phyloP scores from a whole-genome alignment of 37 sponge, comb jelly and placozoan species.

The Ianthella basta region DNA sequence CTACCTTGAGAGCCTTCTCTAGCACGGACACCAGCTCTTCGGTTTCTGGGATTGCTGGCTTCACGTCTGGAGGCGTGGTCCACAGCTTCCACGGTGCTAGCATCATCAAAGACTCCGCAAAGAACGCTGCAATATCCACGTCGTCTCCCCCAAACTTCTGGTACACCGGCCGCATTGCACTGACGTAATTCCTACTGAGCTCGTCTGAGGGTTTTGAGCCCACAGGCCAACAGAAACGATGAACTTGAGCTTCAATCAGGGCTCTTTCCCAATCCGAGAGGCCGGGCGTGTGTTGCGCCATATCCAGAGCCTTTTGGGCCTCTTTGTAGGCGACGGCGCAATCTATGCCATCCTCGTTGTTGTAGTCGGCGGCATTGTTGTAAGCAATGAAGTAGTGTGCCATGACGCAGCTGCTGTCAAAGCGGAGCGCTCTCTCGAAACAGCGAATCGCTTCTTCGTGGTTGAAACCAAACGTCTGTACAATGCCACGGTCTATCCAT shows the following conservation, averaged over 20 bases:
- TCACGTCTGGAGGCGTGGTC: constrained; percentile 45
- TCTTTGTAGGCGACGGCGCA: constrained; percentile 42
- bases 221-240: no score
- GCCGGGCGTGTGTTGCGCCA: background rate
- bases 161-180: constrained; percentile 65
- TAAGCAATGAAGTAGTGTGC: constrained; percentile 71
- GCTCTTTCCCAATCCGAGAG: constrained; percentile 57
- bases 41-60: constrained; percentile 62
- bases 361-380: constrained; percentile 68
- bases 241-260: no score
- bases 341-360: constrained; percentile 56
- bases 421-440: constrained; percentile 42
- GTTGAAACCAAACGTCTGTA: constrained; percentile 57
- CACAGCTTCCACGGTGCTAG: constrained; percentile 72
- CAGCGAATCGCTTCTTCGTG: constrained; percentile 59
- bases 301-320: constrained; percentile 44
- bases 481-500: constrained; percentile 49
- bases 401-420: constrained; percentile 53
- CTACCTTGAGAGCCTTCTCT: constrained; percentile 45
- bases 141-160: constrained; percentile 53
- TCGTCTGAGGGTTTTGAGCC: no score
- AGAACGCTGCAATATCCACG: constrained; percentile 59
- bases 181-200: constrained; percentile 46
- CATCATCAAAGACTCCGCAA: constrained; percentile 77
- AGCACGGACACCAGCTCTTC: constrained; percentile 52